These are phyloP conservation scores for Cheumatopsyche charites DNA, from an alignment of 1,140 invertebrate species.

Conservation along the genomic window DNA sequence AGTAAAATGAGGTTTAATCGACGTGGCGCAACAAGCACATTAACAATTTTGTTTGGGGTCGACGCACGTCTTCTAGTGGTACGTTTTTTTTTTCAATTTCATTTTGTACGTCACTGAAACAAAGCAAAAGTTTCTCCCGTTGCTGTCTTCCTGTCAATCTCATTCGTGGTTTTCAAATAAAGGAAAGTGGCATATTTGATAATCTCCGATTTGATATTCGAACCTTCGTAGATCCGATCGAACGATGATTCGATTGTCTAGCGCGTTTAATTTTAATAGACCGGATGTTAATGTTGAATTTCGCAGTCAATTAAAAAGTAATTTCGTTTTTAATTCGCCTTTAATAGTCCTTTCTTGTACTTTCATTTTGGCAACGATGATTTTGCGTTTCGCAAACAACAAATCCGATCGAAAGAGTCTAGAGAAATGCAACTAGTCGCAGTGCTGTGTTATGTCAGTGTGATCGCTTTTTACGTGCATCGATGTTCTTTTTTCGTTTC, in stretches of 20 bases:
- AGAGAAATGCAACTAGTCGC: slow-evolving; percentile 7
- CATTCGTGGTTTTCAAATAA: neutral
- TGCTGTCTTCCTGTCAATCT: slow-evolving; percentile 25
- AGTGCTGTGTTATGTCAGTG: neutral
- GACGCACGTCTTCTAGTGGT: neutral
- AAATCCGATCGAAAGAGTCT: neutral
- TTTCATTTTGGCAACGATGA: slow-evolving; percentile 6
- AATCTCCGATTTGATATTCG: too few relatives aligned
- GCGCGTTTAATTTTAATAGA: too few relatives aligned
- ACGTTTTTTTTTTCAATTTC: neutral
- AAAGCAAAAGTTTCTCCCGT: slow-evolving; percentile 10
- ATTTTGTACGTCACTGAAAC: slow-evolving; percentile 4
- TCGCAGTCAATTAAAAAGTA: too few relatives aligned
- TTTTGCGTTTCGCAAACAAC: neutral
- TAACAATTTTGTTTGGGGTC: neutral
- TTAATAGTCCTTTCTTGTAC: slow-evolving; percentile 3
- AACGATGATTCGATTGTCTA: too few relatives aligned
- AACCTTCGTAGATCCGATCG: too few relatives aligned
- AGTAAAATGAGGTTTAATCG: slow-evolving; percentile 23
- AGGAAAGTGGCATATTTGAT: neutral
- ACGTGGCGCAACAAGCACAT: neutral
- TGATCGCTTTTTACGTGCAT: neutral
- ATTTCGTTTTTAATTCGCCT: too few relatives aligned
- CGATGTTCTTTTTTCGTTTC: too few relatives aligned
- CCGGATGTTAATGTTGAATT: too few relatives aligned